Conservation (phyloP, 2,888 invertebrate species). For the Emmelina monodactyla region DNA sequence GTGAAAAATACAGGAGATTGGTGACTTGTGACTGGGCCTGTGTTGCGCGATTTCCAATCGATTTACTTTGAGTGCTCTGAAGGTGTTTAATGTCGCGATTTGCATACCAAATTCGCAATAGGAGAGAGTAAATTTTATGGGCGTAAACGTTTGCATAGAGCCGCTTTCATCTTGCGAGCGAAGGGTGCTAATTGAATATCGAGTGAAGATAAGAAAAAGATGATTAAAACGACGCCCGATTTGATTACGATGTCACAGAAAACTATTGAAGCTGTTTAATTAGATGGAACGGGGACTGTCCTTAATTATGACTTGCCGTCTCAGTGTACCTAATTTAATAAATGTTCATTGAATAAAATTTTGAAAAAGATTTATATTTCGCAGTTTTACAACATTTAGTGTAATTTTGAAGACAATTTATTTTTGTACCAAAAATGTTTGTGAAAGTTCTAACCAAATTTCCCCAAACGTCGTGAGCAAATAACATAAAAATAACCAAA, state of each 20-base stretch:
- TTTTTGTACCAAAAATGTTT: no score
- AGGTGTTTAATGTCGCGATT: slow-evolving; percentile 48
- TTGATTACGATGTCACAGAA: neutral
- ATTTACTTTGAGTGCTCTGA: slow-evolving; percentile 55
- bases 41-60: slow-evolving; percentile 50
- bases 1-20: slow-evolving; percentile 53
- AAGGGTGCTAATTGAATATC: neutral
- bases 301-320: neutral
- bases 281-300: neutral
- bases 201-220: neutral
- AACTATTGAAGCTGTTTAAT: neutral
- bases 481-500: slow-evolving; percentile 42
- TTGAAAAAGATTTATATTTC: no score
- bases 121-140: slow-evolving; percentile 24
- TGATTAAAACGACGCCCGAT: neutral
- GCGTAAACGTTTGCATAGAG: slow-evolving; percentile 9
- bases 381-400: no score
- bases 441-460: slow-evolving; percentile 5
- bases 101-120: slow-evolving; percentile 40
- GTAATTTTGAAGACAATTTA: no score
- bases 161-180: neutral
- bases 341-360: no score
- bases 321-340: neutral
- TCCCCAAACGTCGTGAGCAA: neutral
- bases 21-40: slow-evolving; percentile 33